Percentiles rank a stretch among this genome's conserved stretches.
Conservation (phyloP, 1,140 invertebrate species). For the Glomeris maerens region DNA sequence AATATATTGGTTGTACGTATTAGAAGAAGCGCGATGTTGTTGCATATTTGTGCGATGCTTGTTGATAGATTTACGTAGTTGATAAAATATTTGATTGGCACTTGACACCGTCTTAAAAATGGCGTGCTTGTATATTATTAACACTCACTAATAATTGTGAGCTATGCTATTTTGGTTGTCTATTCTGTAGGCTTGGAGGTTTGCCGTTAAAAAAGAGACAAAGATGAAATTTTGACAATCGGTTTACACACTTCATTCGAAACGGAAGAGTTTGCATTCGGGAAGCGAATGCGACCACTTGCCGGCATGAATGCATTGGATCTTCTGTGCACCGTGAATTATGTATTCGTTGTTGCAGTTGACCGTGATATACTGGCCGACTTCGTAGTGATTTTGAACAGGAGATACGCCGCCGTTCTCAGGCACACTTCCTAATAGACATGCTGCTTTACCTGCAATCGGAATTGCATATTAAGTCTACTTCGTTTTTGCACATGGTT, state of each 20-base stretch:
- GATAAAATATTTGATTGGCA: too few relatives aligned
- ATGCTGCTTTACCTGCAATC: constrained; percentile 51
- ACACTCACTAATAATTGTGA: too few relatives aligned
- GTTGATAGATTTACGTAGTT: too few relatives aligned
- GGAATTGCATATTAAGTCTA: constrained; percentile 10
- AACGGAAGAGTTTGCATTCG: constrained; percentile 16
- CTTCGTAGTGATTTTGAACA: constrained; percentile 59
- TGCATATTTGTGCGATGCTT: too few relatives aligned
- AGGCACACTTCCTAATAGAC: constrained; percentile 55
- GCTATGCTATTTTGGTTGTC: too few relatives aligned
- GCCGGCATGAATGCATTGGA: constrained; percentile 13
- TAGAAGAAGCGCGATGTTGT: too few relatives aligned
- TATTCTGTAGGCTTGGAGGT: too few relatives aligned
- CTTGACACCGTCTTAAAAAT: too few relatives aligned
- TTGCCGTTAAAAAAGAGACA: too few relatives aligned
- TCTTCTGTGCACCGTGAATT: constrained; percentile 12
- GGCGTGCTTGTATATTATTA: too few relatives aligned
- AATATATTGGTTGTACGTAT: too few relatives aligned
- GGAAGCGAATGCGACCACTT: constrained; percentile 22
- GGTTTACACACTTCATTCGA: not conserved
- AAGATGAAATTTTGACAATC: too few relatives aligned
- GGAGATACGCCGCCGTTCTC: constrained; percentile 51
- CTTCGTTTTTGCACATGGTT: not conserved
- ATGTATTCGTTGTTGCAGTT: constrained; percentile 49
- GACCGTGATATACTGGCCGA: constrained; percentile 53